Evolutionary conservation across 1,140 invertebrate species (phyloP).

Genomic region (Lepeophtheirus salmonis): DNA sequence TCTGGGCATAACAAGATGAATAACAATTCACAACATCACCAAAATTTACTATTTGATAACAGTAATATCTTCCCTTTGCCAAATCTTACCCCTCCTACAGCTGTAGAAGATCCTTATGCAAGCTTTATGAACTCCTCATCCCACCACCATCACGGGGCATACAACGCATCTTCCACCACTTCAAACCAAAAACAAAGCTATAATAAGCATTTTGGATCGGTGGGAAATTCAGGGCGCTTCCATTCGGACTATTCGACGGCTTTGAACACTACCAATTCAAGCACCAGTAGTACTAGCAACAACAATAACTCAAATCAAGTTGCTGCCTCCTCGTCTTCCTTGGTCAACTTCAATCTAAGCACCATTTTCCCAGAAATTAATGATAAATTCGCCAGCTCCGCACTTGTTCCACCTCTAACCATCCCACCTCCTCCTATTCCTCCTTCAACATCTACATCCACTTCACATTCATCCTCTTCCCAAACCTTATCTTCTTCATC

Average conservation of each 20-base stretch:
- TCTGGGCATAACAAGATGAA: neutral
- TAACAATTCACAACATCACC: neutral
- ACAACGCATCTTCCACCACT: too few species aligned
- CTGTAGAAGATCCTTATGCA: neutral
- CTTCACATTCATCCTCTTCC: neutral
- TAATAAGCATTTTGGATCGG: too few species aligned
- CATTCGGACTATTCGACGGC: too few species aligned
- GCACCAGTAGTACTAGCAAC: too few species aligned
- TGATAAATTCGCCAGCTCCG: neutral
- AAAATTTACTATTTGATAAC: neutral
- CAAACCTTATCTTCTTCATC: neutral
- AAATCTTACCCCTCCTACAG: neutral
- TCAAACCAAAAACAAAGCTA: neutral
- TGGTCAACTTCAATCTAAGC: constrained; percentile 16
- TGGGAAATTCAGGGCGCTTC: too few species aligned
- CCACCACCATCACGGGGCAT: neutral
- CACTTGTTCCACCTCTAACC: neutral
- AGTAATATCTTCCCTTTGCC: neutral
- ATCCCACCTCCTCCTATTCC: neutral
- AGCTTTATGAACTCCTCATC: neutral
- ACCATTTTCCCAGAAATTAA: constrained; percentile 19
- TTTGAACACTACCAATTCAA: too few species aligned
- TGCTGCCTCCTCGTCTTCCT: neutral
- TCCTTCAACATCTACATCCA: neutral
- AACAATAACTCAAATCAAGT: neutral